A percentile compares a stretch with the other conserved stretches of the same genome.
Conservation (phyloP, 1,140 invertebrate species). For the Hyposmocoma kahamanoa region DNA sequence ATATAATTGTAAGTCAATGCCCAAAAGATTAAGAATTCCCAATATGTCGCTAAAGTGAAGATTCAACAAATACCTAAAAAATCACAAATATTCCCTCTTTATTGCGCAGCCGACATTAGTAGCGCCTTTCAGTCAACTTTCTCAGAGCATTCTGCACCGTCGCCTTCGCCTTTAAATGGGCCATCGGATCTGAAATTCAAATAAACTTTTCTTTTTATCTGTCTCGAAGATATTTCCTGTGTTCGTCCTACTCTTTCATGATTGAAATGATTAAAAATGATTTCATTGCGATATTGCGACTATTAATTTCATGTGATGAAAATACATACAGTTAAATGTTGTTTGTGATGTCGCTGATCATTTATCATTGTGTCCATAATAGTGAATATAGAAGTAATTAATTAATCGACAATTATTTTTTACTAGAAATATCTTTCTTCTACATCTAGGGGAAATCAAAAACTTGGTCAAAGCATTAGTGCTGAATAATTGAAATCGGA, state of each 20-base stretch:
- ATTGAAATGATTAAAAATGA: not conserved
- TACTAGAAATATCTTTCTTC: not conserved
- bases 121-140: conserved; percentile 67
- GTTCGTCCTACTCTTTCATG: not conserved
- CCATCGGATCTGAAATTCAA: conserved; percentile 60
- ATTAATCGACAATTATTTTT: conserved; percentile 15
- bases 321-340: too few species aligned
- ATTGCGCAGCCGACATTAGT: conserved; percentile 29
- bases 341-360: too few species aligned
- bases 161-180: conserved; percentile 67
- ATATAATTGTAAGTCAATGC: too few species aligned
- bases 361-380: too few species aligned
- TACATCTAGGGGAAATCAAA: conserved; percentile 12
- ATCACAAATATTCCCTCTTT: conserved; percentile 31
- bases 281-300: not conserved
- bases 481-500: conserved; percentile 59
- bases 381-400: too few species aligned
- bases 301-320: conserved; percentile 1
- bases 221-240: not conserved
- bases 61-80: conserved; percentile 14
- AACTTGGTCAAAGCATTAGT: conserved; percentile 65
- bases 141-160: conserved; percentile 69
- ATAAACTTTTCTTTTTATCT: not conserved
- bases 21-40: too few species aligned
- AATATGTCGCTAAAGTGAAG: too few species aligned